Evolutionary conservation across 2,888 invertebrate species (phyloP), one percentile per base, ranked within the genome.

Genomic region (Aspidiotus destructor): DNA sequence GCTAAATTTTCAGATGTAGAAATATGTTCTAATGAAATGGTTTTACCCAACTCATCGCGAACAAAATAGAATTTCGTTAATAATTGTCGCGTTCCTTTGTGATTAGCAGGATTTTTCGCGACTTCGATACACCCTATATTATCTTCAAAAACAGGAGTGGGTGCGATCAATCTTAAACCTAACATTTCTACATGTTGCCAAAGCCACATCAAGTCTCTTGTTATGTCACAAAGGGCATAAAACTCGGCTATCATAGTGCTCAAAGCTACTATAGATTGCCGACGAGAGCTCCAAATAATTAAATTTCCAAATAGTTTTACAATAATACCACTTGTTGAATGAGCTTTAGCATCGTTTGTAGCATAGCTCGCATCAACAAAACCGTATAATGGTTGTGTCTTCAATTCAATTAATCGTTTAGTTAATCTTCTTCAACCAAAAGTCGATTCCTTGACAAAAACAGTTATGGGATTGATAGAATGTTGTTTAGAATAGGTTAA

Each of bases 101-200:
- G 16, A 16, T 17, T 17, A 40, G 48, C 28, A 8, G 48, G 10
- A 7, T 17, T 28, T 48, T 17, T 63, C 8, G 41, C 53, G 6
- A 52, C 11, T 9, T 15, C 17, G 8, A 62, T 63, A 41, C 63
- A 63, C 15, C 52, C 11, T 5, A 13, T 2, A 13, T 40, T 63
- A 28, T 63, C 63, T 63, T 63, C 63, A 54, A 16, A 63, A 1
- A 63, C 16, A 2, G 7, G 28, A 6, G 52, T 53, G 1, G 17
- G 63, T n/a, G 40, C 8, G 16, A 44, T 2, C 6, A 48, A n/a
- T 48, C 6, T 48, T 13, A 48, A 11, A 6, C 48, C 48, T 48
- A 48, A n/a, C 3, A 6, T 13, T 48, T 48, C n/a, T 13, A 48
- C 48, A 48, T 13, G n/a, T 48, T 48, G 48, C 6, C 48, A 6